These are phyloP conservation scores for Agonopterix subpropinquella DNA, from an alignment of 2,888 invertebrate species.

Conservation along the genomic window DNA sequence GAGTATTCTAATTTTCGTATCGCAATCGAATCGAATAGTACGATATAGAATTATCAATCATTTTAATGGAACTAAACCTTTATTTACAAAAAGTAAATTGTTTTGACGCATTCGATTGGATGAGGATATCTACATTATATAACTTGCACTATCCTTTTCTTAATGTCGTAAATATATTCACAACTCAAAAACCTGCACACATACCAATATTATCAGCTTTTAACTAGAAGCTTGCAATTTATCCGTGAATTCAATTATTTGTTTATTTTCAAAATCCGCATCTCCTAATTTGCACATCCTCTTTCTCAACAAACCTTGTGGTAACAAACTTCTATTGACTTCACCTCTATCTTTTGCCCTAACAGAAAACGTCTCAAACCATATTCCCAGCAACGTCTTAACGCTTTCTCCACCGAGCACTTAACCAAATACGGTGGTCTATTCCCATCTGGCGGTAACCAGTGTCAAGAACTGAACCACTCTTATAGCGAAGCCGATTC, in stretches of 20 bases:
- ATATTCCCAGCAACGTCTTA: constrained; percentile 73
- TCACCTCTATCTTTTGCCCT: constrained; percentile 52
- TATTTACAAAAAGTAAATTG: too few species aligned
- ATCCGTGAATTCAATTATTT: too few species aligned
- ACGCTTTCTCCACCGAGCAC: constrained; percentile 71
- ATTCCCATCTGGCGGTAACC: constrained; percentile 66
- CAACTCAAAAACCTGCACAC: too few species aligned
- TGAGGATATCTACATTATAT: too few species aligned
- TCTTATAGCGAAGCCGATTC: constrained; percentile 68
- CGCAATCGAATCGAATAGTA: too few species aligned
- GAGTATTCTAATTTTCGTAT: too few species aligned
- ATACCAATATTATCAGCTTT: too few species aligned
- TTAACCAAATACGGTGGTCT: constrained; percentile 67
- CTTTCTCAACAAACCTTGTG: neutral
- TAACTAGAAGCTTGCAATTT: too few species aligned
- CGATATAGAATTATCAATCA: too few species aligned
- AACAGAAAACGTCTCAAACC: constrained; percentile 72
- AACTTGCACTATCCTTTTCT: neutral
- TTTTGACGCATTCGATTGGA: too few species aligned
- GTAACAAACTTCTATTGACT: constrained; percentile 35
- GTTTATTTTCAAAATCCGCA: neutral
- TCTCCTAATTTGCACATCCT: neutral
- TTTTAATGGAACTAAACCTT: too few species aligned
- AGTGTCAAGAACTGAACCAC: constrained; percentile 67
- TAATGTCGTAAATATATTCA: neutral